Evolutionary conservation across 1,140 invertebrate species (phyloP).

Genomic region (Geopemphigus sp.): DNA sequence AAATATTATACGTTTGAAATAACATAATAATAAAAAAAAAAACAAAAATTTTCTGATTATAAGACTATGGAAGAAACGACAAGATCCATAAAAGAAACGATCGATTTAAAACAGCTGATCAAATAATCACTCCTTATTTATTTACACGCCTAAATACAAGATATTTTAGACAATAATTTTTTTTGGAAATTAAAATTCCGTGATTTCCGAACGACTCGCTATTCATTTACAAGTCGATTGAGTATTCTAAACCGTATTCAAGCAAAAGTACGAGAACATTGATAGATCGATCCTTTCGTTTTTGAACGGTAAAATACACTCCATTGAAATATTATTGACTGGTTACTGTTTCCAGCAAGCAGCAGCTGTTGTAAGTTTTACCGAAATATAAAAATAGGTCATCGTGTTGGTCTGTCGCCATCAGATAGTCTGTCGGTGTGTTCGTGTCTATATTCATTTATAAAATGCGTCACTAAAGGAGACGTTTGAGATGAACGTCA

Average conservation of each 20-base stretch:
- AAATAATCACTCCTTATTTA: neutral
- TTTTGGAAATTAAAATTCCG: too few species aligned
- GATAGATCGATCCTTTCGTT: neutral
- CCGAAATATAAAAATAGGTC: neutral
- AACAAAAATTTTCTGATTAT: neutral
- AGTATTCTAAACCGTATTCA: neutral
- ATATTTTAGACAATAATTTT: too few species aligned
- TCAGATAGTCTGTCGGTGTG: too few species aligned
- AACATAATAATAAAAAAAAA: neutral
- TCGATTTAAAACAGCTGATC: neutral
- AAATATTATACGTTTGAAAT: too few species aligned
- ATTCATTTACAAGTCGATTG: neutral
- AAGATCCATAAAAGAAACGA: neutral
- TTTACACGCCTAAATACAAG: neutral
- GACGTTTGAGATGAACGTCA: neutral
- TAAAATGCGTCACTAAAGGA: neutral
- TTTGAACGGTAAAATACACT: too few species aligned
- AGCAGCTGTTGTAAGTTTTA: constrained; percentile 26
- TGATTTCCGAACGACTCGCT: too few species aligned
- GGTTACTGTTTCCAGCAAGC: neutral
- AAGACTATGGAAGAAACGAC: neutral
- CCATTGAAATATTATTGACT: neutral
- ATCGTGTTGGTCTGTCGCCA: too few species aligned
- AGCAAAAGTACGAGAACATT: neutral
- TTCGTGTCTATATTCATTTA: too few species aligned